phyloP scores from a whole-genome alignment of 2,113 vertebrate species.

The Epinephelus moara region DNA sequence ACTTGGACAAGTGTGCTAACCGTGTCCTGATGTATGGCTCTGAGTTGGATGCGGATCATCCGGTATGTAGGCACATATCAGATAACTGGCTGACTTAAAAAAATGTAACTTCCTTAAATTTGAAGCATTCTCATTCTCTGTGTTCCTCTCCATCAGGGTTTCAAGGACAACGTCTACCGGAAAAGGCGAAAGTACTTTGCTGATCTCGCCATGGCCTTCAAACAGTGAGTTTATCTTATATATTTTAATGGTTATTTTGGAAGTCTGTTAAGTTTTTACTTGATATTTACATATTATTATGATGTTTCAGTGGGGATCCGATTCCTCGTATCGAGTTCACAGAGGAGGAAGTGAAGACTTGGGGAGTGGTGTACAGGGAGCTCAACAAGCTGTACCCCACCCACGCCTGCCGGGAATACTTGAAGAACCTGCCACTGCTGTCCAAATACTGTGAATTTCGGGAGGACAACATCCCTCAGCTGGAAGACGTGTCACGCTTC shows the following conservation, averaged over 20 bases:
- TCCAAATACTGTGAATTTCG: conserved; percentile 93
- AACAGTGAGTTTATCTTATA: conserved; percentile 87
- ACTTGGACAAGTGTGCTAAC: conserved; percentile 96
- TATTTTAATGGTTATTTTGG: neutral
- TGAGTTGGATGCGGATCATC: conserved; percentile 93
- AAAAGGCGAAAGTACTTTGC: conserved; percentile 98
- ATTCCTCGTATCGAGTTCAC: conserved; percentile 95
- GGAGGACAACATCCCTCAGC: conserved; percentile 97
- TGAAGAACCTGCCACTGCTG: conserved; percentile 96
- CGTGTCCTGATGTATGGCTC: conserved; percentile 97
- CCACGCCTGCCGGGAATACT: conserved; percentile 95
- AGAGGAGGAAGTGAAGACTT: conserved; percentile 96
- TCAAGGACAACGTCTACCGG: conserved; percentile 98
- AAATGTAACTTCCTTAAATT: neutral
- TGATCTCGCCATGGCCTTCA: conserved; percentile 94
- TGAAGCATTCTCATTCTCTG: neutral
- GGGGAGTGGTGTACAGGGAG: conserved; percentile 95
- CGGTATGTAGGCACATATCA: conserved; percentile 51
- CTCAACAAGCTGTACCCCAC: conserved; percentile 95
- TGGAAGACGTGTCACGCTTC: conserved; percentile 97
- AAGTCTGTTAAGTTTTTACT: neutral
- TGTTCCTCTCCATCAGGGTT: conserved; percentile 85
- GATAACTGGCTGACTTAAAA: neutral
- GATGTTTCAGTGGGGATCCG: conserved; percentile 88
- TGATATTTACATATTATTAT: neutral